phyloP scores from a whole-genome alignment of 2,113 vertebrate genomes.

The Callipepla californica region DNA sequence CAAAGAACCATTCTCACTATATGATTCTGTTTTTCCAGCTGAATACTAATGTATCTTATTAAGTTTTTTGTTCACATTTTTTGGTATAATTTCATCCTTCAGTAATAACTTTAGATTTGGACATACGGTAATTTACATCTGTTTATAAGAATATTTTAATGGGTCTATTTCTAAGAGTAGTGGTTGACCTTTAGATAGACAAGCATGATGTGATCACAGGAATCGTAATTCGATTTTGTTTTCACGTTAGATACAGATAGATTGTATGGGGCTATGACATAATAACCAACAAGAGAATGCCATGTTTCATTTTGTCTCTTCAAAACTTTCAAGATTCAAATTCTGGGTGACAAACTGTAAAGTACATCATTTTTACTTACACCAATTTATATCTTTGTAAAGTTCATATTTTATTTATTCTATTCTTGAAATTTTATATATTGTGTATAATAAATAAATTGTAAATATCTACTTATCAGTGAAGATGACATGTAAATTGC shows the following conservation, averaged over 20 bases:
- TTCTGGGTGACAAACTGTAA: background rate
- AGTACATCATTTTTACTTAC: background rate
- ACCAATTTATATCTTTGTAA: background rate
- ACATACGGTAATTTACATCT: background rate
- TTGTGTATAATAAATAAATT: background rate
- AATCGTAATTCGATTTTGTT: conserved; percentile 31
- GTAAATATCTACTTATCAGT: background rate
- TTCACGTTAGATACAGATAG: background rate
- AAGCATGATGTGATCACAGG: background rate
- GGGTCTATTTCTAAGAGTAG: conserved; percentile 19
- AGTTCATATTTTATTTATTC: background rate
- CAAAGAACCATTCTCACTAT: background rate
- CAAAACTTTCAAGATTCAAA: background rate
- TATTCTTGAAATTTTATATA: background rate
- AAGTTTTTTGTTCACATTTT: background rate
- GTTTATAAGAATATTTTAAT: conserved; percentile 34
- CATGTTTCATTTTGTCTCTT: background rate
- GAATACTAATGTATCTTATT: background rate
- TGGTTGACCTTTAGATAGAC: conserved; percentile 49
- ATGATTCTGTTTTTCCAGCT: background rate
- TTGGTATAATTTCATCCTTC: background rate
- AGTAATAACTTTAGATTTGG: conserved; percentile 29
- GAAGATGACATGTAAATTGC: background rate
- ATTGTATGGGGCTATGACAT: background rate
- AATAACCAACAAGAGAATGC: background rate